phyloP scores from a whole-genome alignment of 2,888 invertebrate genomes.

The Sylvicola cinctus region DNA sequence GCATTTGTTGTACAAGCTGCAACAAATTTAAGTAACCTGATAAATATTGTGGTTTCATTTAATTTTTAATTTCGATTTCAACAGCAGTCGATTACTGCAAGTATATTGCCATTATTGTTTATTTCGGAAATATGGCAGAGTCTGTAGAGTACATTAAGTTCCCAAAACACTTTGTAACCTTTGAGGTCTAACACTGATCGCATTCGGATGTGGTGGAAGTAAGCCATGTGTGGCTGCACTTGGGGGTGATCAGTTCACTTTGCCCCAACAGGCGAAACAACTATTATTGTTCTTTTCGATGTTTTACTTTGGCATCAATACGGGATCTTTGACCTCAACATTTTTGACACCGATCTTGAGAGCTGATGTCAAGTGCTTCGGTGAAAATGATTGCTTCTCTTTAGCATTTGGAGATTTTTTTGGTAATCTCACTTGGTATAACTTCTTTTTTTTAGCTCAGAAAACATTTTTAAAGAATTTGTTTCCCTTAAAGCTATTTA shows the following conservation, averaged over 20 bases:
- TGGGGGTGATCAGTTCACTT: slow-evolving; percentile 57
- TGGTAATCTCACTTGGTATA: slow-evolving; percentile 44
- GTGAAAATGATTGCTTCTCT: slow-evolving; percentile 43
- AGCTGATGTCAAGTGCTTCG: slow-evolving; percentile 42
- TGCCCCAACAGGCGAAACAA: slow-evolving; percentile 40
- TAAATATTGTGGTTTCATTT: too few relatives aligned
- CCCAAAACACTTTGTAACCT: too few relatives aligned
- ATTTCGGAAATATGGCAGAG: too few relatives aligned
- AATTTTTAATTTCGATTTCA: too few relatives aligned
- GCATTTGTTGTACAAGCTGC: too few relatives aligned
- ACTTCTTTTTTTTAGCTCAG: not conserved
- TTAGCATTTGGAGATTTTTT: slow-evolving; percentile 50
- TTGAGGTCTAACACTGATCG: slow-evolving; percentile 51
- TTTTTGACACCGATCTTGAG: slow-evolving; percentile 52
- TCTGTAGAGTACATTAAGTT: too few relatives aligned
- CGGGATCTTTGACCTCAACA: slow-evolving; percentile 51
- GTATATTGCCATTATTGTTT: too few relatives aligned
- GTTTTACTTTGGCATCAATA: slow-evolving; percentile 46
- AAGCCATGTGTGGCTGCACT: slow-evolving; percentile 68
- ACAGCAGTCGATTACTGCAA: too few relatives aligned
- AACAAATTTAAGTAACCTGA: too few relatives aligned
- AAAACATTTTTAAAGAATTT: not conserved
- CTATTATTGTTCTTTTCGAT: slow-evolving; percentile 52
- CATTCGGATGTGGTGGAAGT: slow-evolving; percentile 60
- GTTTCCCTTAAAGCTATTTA: slow-evolving; percentile 41